Evolutionary conservation across 2,797 vertebrate genomes (phyloP), one percentile per base, ranked within the genome.

Genomic region (Siniperca obscura): DNA sequence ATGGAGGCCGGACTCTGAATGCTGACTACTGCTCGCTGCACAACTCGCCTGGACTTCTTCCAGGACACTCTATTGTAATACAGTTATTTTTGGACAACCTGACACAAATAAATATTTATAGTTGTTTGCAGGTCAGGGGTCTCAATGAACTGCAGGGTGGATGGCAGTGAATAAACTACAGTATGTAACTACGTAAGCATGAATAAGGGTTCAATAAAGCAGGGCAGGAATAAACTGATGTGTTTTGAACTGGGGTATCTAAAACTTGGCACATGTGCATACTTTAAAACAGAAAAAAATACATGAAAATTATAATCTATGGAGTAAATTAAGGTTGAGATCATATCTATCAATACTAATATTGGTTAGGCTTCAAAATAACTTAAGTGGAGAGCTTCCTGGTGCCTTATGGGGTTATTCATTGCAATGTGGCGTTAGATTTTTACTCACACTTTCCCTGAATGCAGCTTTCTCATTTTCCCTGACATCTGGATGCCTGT

Each of bases 61-160:
- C 93, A 94, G 91, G 87, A 85, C 87, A 84, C 90, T 91, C 89
- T 25, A 89, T 94, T 94, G 92, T 94, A 94, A 94, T 92, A 91
- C 80, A 82, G 91, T 93, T 95, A 95, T 95, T 94, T 95, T 94
- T 94, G 94, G 91, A 93, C 90, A 86, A 92, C 90, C 87, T 76
- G 89, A 93, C 93, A 77, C 91, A 94, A 92, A 95, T 95, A 94
- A 91, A 95, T 95, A 94, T 95, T 95, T 94, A 95, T 94, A 92
- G 93, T 87, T 90, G 87, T 92, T 93, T 86, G 91, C 93, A 88
- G 94, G 94, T 95, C 92, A 94, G 90, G 82, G 92, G 92, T 92
- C 92, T 82, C 78, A 60, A 73, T 86, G 90, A 92, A 87, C 76
- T 50, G 72, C 88, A 46, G 83, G 85, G 73, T 56, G 86, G 88